Evolutionary conservation across 2,888 invertebrate species (phyloP), one percentile per base, ranked within the genome.

Genomic region (Torymus tubicola): DNA sequence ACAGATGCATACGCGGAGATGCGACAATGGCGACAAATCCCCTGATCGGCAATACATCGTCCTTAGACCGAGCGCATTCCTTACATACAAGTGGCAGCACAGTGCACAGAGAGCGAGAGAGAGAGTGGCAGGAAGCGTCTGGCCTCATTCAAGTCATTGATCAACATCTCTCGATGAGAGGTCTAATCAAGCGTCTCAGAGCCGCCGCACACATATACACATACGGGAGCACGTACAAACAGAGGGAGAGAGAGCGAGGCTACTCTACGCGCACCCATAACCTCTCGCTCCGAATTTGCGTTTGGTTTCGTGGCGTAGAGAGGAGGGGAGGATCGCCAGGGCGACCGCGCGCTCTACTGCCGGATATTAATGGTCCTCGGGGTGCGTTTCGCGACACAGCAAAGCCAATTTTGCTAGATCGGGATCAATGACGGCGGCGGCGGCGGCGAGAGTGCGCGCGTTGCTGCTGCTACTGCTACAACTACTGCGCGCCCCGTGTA

Each of bases 291-390:
- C 21, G n/a, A 52, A 24, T 18, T n/a, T 58, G 52, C 67, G 18
- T 52, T 24, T 24, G 24, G 24, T 24, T 24, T 24, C 24, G 11
- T 18, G 65, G 31, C 31, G 50, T 21, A 16, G 8, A n/a, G 75
- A 71, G 61, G 31, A 24, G 24, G 24, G 3, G 24, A 3, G 24
- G 24, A 3, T 3, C 24, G 24, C 24, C 24, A 2, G 2, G 2
- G 24, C 24, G 2, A 3, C 24, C 24, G 3, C 14, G 57, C 42
- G 13, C 2, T 42, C n/a, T 52, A 4, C 14, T 0, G 64, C 68
- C 78, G 83, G 85, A 86, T 87, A 87, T 87, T 87, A 87, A 88
- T 87, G 86, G 85, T 86, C 85, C 87, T 87, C 84, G 81, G 82
- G 83, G 85, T 84, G 83, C 84, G 85, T 85, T 85, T 84, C 85